Evolutionary conservation across 2,113 vertebrate species (phyloP).

Genomic region (Bettongia penicillata): DNA sequence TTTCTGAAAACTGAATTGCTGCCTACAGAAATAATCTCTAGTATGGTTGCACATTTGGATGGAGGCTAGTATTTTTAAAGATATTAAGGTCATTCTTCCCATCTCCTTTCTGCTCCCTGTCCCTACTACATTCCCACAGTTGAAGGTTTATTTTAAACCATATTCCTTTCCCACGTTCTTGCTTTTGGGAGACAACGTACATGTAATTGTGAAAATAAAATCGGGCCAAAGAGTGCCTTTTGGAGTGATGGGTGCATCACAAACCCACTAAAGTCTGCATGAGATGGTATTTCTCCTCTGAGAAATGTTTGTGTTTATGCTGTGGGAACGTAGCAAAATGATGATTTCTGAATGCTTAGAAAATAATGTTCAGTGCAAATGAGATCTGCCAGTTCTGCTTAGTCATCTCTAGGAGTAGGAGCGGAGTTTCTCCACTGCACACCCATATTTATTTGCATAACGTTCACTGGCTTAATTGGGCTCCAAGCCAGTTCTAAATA

Average conservation of each 20-base stretch:
- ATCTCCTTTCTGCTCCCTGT: constrained; percentile 27
- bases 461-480: neutral
- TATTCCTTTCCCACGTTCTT: constrained; percentile 74
- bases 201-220: constrained; percentile 80
- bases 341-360: constrained; percentile 3
- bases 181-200: constrained; percentile 72
- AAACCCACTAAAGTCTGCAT: constrained; percentile 24
- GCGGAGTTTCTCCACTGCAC: neutral
- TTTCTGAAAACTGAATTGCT: neutral
- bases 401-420: neutral
- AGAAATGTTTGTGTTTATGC: neutral
- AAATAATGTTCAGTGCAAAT: neutral
- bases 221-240: constrained; percentile 63
- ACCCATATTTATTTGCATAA: rapidly evolving
- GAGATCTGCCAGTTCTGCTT: neutral
- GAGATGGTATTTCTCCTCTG: constrained; percentile 2
- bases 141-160: constrained; percentile 73
- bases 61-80: neutral
- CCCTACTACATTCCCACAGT: constrained; percentile 68
- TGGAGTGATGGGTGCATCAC: constrained; percentile 26
- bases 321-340: neutral
- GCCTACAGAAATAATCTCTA: rapidly evolving
- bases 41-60: neutral
- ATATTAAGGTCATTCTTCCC: neutral
- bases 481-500: neutral